Percentiles rank a stretch among this genome's conserved stretches.
Evolutionary conservation across 2,113 vertebrate genomes (phyloP).

Genomic region (Hippopotamus amphibius): DNA sequence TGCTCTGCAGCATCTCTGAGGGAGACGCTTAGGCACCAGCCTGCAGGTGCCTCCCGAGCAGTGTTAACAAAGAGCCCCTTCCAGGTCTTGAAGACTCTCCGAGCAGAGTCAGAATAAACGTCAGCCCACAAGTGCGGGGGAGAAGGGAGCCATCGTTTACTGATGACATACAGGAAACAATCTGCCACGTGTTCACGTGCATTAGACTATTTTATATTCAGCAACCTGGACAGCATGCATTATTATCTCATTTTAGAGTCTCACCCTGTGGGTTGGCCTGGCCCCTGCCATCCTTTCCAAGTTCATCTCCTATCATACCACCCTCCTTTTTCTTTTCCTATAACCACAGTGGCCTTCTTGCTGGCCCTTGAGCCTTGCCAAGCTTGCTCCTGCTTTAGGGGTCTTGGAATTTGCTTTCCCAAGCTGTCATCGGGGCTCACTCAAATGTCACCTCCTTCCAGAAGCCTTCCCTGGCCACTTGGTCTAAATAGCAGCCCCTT

Average conservation of each 20-base stretch:
- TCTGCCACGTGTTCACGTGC: rapidly evolving
- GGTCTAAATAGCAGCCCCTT: neutral
- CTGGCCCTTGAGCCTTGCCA: neutral
- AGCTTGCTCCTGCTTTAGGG: neutral
- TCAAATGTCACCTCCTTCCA: neutral
- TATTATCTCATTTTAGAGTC: rapidly evolving
- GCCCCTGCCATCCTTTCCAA: neutral
- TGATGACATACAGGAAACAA: neutral
- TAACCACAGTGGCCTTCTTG: no score
- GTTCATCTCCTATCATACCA: rapidly evolving
- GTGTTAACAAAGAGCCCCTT: neutral
- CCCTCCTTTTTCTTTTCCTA: neutral
- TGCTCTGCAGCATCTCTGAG: neutral
- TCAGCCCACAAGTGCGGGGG: neutral
- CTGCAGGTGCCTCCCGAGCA: neutral
- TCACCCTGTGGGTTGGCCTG: neutral
- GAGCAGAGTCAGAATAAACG: neutral
- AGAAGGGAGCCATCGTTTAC: rapidly evolving
- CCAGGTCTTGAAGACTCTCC: neutral
- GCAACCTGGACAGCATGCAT: neutral
- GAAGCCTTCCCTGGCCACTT: neutral
- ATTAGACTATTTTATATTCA: neutral
- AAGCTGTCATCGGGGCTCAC: neutral
- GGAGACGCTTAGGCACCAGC: rapidly evolving
- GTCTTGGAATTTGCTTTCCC: neutral